Percentiles rank a stretch among this genome's conserved stretches.
phyloP scores from a whole-genome alignment of 2,113 vertebrate species.

The Epinephelus lanceolatus region DNA sequence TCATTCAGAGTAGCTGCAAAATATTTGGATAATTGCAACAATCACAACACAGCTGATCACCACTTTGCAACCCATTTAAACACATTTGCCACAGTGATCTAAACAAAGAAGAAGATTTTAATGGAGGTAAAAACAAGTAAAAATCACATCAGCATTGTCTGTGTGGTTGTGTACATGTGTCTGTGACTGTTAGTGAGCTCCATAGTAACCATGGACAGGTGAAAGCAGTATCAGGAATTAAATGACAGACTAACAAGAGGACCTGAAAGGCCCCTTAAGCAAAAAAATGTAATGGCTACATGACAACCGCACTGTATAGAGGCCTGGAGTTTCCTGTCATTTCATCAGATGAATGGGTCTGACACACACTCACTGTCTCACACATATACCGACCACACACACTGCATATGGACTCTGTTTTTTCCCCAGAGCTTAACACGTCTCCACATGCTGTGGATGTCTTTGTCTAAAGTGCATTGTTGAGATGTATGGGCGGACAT shows the following conservation, averaged over 20 bases:
- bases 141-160: not conserved
- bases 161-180: not conserved
- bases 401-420: not conserved
- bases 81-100: conserved; percentile 17
- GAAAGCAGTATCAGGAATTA: conserved; percentile 22
- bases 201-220: conserved; percentile 21
- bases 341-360: conserved; percentile 30
- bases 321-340: conserved; percentile 35
- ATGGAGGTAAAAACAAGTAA: conserved; percentile 30
- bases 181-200: conserved; percentile 5
- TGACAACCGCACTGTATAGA: conserved; percentile 22
- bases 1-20: conserved; percentile 29
- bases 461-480: conserved; percentile 28
- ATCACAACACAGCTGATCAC: conserved; percentile 33
- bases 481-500: conserved; percentile 13
- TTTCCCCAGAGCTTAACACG: not conserved
- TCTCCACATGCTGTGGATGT: conserved; percentile 7
- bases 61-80: conserved; percentile 33
- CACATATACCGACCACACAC: not conserved
- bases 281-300: conserved; percentile 40
- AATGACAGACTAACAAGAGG: conserved; percentile 34
- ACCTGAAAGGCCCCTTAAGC: conserved; percentile 33
- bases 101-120: conserved; percentile 16
- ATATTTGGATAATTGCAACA: conserved; percentile 16
- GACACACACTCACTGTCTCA: not conserved